Conservation (phyloP, 2,113 vertebrate genomes). For the Pygoscelis antarcticus region DNA sequence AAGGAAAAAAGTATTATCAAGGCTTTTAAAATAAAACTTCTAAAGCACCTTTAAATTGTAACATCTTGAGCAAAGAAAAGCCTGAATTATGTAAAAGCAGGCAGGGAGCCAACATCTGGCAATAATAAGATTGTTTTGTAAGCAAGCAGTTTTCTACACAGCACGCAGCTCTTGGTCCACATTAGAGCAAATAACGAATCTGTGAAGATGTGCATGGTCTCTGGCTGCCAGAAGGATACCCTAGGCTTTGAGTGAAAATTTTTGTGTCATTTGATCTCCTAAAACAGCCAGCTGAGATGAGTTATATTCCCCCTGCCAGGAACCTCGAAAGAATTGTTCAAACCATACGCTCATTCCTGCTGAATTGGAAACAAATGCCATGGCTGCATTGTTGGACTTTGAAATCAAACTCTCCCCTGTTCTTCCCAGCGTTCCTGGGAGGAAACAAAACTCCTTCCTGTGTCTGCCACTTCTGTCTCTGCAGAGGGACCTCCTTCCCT, state of each 20-base stretch:
- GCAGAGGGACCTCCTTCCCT: conserved; percentile 24
- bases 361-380: conserved; percentile 72
- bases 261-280: conserved; percentile 68
- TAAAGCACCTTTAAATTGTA: conserved; percentile 73
- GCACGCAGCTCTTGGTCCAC: conserved; percentile 39
- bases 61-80: conserved; percentile 72
- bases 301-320: conserved; percentile 58
- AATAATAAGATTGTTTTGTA: conserved; percentile 76
- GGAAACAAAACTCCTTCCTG: conserved; percentile 68
- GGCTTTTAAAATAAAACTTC: conserved; percentile 71
- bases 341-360: conserved; percentile 57
- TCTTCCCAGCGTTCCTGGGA: conserved; percentile 59
- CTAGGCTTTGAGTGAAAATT: conserved; percentile 33
- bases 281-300: conserved; percentile 67
- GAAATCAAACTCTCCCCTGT: conserved; percentile 64
- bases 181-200: conserved; percentile 40
- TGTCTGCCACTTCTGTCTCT: conserved; percentile 57
- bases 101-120: conserved; percentile 77
- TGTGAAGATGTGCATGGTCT: conserved; percentile 59
- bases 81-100: conserved; percentile 72
- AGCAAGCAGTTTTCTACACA: conserved; percentile 70
- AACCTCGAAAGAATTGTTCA: conserved; percentile 66
- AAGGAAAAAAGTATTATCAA: conserved; percentile 26
- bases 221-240: conserved; percentile 66
- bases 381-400: conserved; percentile 51